Conservation (phyloP, 2,113 vertebrate species). For the Macaca fascicularis region T2T-MFA8v1.1 NC_088388.1:91366001-91366500, state of each 20-base stretch:
- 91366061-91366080: constrained; percentile 39
- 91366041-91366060: constrained; percentile 43
- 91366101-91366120: constrained; percentile 68
- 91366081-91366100: constrained; percentile 62
- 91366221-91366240: constrained; percentile 49
- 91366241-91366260: not conserved
- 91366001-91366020: constrained; percentile 57
- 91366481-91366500: not conserved
- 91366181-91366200: constrained; percentile 66
- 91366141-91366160: constrained; percentile 56
- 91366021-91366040: constrained; percentile 49
- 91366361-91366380: not conserved
- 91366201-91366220: constrained; percentile 50
- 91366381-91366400: not conserved
- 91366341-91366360: not conserved
- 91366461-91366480: not conserved
- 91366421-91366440: not conserved
- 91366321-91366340: not conserved
- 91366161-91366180: constrained; percentile 54
- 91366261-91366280: constrained; percentile 20
- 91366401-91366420: not conserved
- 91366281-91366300: not conserved
- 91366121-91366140: constrained; percentile 63
- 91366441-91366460: not conserved
- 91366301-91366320: not conserved